Base-by-base conservation (phyloP, 2,888 invertebrate genomes). In the Tupiocoris notatus region DNA sequence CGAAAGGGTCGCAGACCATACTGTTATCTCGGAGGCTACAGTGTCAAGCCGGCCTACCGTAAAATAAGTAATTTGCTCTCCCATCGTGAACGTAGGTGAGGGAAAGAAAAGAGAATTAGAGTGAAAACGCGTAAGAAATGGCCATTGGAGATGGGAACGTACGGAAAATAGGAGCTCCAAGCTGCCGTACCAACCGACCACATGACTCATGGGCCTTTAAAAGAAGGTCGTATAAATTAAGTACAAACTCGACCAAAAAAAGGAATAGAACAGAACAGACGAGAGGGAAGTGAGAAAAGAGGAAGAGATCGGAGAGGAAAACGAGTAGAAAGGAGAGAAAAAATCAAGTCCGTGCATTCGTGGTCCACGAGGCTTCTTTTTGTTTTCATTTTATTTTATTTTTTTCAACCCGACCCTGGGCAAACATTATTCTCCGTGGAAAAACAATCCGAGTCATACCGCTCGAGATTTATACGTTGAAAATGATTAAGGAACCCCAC, bases 371-470 rank as follows among this genome's bases (percentile, higher is more conserved):
- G 39, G 3, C 39, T 39, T 12, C 39, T 39, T 39, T 39, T 39
- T 39, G 39, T 39, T 39, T 39, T 39, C 39, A 39, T 39, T 39
- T 39, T 39, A 39, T 39, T 39, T 39, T 39, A 39, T 39, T 66
- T 18, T 39, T 66, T 66, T 20, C 12, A 23, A 39, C 39, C n/a
- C 3, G 39, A 22, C 64, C 21, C 22, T 67, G 67, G 67, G 67
- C 67, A 67, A 67, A 67, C 67, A 67, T 67, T 67, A 67, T 67
- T 67, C 57, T 67, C 67, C 57, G 67, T 17, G 57, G 67, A 67
- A 67, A 67, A 67, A 67, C 67, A 67, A 67, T 67, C 67, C 67
- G 67, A 67, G 67, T 67, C 67, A 67, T 67, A 67, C 56, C 67
- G 56, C 16, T n/a, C 67, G 67, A 67, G 67, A 67, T 67, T 67